Percentiles rank a stretch among this genome's conserved stretches.
phyloP scores from a whole-genome alignment of 2,113 vertebrate species.

The Prolemur simus region DNA sequence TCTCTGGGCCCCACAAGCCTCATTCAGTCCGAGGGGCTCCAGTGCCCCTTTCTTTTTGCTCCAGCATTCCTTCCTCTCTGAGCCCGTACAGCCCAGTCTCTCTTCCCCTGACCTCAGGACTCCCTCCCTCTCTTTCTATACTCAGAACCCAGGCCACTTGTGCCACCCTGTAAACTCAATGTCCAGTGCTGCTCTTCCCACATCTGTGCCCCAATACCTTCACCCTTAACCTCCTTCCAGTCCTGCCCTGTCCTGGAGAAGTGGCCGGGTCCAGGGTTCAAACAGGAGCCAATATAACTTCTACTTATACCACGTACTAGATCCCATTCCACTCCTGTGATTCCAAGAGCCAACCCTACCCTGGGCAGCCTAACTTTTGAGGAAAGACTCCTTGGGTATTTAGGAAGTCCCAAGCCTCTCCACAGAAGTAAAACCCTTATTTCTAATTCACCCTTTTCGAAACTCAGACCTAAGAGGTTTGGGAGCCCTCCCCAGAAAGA shows the following conservation, averaged over 20 bases:
- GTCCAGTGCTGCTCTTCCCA: neutral
- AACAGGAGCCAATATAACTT: neutral
- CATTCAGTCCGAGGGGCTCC: neutral
- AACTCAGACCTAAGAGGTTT: slow-evolving; percentile 25
- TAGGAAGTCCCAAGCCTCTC: neutral
- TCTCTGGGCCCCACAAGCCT: neutral
- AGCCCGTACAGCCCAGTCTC: neutral
- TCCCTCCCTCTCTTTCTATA: neutral
- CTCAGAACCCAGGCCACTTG: neutral
- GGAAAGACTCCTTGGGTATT: neutral
- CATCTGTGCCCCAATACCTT: neutral
- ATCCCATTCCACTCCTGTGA: neutral
- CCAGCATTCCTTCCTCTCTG: neutral
- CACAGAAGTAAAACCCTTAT: neutral
- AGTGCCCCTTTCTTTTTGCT: neutral
- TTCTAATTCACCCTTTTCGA: slow-evolving; percentile 19
- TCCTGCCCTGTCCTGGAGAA: neutral
- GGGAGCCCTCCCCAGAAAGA: neutral
- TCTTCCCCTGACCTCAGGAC: neutral
- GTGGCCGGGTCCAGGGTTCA: neutral
- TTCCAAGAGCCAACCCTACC: neutral
- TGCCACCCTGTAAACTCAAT: neutral
- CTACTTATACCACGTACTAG: neutral
- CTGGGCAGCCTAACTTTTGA: neutral
- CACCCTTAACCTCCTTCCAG: neutral